Evolutionary conservation across 2,888 invertebrate species (phyloP), one percentile per base, ranked within the genome.

Genomic region (Pseudococcus viburni): DNA sequence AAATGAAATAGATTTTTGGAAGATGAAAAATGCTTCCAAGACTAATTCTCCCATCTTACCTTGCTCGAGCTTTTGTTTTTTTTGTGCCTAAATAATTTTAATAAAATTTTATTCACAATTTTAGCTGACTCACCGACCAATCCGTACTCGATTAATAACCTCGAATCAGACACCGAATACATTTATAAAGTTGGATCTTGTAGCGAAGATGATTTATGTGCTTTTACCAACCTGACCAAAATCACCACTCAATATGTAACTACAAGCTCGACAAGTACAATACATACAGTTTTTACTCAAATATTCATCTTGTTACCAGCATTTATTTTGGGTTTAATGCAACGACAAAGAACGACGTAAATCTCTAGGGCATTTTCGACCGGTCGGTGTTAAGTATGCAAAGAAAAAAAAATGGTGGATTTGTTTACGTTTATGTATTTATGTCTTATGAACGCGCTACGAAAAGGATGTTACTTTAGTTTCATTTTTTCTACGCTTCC

Each of bases 291-390:
- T 11, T 26, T 85, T n/a, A 55, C 46, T 22, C 84, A 85, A 55
- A 26, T 85, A 9, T 55, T 85, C 55, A 12, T 48, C 33, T 51
- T 85, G 84, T 85, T 85, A 85, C 84, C 84, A 51, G 84, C 84
- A 15, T 85, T 85, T 73, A 12, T 86, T 39, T 19, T 77, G 26
- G 51, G 77, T 39, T 88, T 89, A 48, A 17, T 26, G 17, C 77
- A 77, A 26, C 77, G 77, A 77, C 77, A 39, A 0, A 11, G 77
- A 33, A 77, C 22, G 26, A 68, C 68, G 68, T 68, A 26, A 68
- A 68, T 22, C 7, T 68, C 68, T 7, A 19, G 64, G 8, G 17
- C 3, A 64, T 59, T 8, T 59, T 7, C 46, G 5, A 46, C 46
- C 51, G 12, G 51, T 51, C 51, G 51, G 51, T 11, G 51, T 12